Percentiles rank a stretch among this genome's conserved stretches.
phyloP scores from a whole-genome alignment of 2,888 invertebrate species.

The Scelioninae gen. 2 region DNA sequence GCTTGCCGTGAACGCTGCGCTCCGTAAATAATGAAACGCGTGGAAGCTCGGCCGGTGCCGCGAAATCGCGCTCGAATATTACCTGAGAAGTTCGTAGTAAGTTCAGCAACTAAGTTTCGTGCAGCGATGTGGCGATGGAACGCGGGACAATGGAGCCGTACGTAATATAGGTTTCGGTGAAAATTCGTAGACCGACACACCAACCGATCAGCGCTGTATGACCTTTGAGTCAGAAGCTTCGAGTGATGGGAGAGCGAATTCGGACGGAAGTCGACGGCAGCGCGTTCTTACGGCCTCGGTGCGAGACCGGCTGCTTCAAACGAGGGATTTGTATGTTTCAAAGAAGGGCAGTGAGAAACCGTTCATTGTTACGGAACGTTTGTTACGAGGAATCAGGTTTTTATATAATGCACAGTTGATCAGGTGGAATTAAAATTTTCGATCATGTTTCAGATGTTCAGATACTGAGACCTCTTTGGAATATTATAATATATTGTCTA shows the following conservation, averaged over 20 bases:
- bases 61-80: neutral
- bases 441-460: no score
- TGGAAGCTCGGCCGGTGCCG: neutral
- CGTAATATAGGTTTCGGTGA: constrained; percentile 69
- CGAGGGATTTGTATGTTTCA: no score
- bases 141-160: constrained; percentile 68
- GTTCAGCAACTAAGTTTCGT: constrained; percentile 33
- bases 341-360: no score
- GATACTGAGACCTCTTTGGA: no score
- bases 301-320: no score
- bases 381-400: no score
- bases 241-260: constrained; percentile 11
- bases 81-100: constrained; percentile 32
- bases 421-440: no score
- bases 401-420: no score
- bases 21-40: constrained; percentile 23
- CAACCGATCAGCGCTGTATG: constrained; percentile 28
- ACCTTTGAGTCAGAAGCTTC: constrained; percentile 13
- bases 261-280: constrained; percentile 19
- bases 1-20: constrained; percentile 11
- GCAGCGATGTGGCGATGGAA: constrained; percentile 63
- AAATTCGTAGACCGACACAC: constrained; percentile 69
- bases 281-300: neutral
- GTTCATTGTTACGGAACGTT: no score
- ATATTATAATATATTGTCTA: no score